phyloP scores from a whole-genome alignment of 1,140 invertebrate species.

The Drosophila ananassae region DNA sequence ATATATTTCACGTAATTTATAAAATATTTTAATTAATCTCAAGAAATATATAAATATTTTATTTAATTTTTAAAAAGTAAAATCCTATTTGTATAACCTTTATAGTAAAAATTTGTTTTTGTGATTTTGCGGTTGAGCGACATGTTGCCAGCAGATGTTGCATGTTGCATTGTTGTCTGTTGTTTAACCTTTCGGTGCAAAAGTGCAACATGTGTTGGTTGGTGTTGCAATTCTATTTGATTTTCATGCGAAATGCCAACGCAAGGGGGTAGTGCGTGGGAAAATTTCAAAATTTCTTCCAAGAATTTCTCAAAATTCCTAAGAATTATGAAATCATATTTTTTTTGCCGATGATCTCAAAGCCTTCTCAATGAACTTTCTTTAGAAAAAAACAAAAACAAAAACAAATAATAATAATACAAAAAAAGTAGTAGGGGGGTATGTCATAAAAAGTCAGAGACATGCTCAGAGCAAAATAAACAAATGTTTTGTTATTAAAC shows the following conservation, averaged over 20 bases:
- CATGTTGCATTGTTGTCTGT: conserved; percentile 10
- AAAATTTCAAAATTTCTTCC: conserved; percentile 5
- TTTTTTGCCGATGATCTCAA: conserved; percentile 33
- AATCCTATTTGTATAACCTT: background rate
- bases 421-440: background rate
- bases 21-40: too few relatives aligned
- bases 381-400: background rate
- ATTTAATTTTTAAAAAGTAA: background rate
- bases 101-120: conserved; percentile 5
- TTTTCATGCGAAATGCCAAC: conserved; percentile 56
- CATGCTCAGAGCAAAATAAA: conserved; percentile 13
- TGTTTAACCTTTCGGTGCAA: conserved; percentile 24
- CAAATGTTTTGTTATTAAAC: conserved; percentile 47
- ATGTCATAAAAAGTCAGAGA: conserved; percentile 39
- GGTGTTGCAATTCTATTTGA: conserved; percentile 44
- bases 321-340: conserved; percentile 29
- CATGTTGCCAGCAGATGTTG: conserved; percentile 67
- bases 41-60: too few relatives aligned
- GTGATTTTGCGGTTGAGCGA: conserved; percentile 41
- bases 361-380: conserved; percentile 28
- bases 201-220: conserved; percentile 45
- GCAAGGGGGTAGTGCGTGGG: conserved; percentile 16
- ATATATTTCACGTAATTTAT: too few relatives aligned
- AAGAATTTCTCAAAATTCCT: conserved; percentile 19
- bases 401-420: too few relatives aligned